These are phyloP conservation scores for Phaonia tiefii DNA, from an alignment of 2,888 invertebrate genomes.

Conservation along the genomic window DNA sequence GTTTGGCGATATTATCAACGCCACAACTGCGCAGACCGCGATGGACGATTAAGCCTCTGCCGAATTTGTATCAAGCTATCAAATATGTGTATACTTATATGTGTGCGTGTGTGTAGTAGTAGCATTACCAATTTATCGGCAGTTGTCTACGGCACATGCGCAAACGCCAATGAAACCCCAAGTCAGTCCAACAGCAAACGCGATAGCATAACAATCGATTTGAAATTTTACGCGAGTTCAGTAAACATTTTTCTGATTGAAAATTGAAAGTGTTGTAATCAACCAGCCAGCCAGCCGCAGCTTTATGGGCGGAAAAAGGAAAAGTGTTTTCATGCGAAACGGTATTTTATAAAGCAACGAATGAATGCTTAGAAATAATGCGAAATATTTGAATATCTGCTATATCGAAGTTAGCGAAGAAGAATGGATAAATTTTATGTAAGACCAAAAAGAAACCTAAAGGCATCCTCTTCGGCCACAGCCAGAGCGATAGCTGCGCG, in stretches of 20 bases:
- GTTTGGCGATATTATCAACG: too few relatives aligned
- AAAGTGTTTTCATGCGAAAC: slow-evolving; percentile 33
- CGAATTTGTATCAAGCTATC: neutral
- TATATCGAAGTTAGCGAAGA: neutral
- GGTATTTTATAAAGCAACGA: neutral
- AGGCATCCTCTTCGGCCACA: slow-evolving; percentile 8
- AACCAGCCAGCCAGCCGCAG: neutral
- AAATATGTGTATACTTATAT: neutral
- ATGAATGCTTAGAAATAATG: neutral
- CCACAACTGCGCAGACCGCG: neutral
- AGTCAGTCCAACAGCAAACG: slow-evolving; percentile 57
- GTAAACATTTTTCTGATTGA: neutral
- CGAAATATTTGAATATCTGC: too few relatives aligned
- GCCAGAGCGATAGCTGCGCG: neutral
- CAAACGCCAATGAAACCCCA: slow-evolving; percentile 33
- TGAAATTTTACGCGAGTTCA: slow-evolving; percentile 30
- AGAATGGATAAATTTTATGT: slow-evolving; percentile 65
- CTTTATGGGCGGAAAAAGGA: neutral
- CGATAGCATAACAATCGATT: slow-evolving; percentile 49
- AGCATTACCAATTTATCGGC: slow-evolving; percentile 11
- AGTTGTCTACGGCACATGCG: neutral
- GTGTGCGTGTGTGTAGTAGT: neutral
- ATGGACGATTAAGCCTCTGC: neutral
- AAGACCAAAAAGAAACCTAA: slow-evolving; percentile 49
- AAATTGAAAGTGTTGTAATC: slow-evolving; percentile 23